A percentile compares a stretch with the other conserved stretches of the same genome.
Conservation (phyloP, 2,797 vertebrate genomes). For the Rhabdomys pumilio region DNA sequence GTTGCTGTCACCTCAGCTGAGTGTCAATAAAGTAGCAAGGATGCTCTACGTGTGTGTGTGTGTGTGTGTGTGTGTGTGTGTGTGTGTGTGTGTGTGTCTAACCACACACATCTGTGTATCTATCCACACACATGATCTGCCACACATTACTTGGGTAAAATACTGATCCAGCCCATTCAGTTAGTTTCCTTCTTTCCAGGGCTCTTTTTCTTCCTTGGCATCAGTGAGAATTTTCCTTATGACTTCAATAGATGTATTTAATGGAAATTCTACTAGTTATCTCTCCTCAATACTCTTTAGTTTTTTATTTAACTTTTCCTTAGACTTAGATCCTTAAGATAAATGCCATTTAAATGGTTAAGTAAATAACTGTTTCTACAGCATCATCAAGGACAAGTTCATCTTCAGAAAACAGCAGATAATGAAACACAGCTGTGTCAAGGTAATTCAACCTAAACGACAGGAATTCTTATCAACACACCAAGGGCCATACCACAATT, state of each 20-base stretch:
- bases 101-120: neutral
- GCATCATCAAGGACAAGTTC: constrained; percentile 11
- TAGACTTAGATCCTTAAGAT: neutral
- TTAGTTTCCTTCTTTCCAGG: neutral
- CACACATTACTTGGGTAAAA: neutral
- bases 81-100: too few species aligned
- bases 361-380: constrained; percentile 2
- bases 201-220: neutral
- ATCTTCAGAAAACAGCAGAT: neutral
- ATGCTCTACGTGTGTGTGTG: neutral
- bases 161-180: neutral
- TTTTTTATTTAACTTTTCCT: neutral
- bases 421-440: neutral
- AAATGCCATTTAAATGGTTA: neutral
- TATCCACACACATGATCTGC: neutral
- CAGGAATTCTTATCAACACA: neutral
- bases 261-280: constrained; percentile 41
- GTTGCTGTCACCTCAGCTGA: neutral
- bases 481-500: neutral
- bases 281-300: neutral
- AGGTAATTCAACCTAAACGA: neutral
- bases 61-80: too few species aligned
- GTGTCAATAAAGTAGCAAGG: neutral
- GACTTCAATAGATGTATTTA: neutral
- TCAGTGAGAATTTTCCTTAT: neutral